Percentiles rank a stretch among this genome's conserved stretches.
These are phyloP conservation scores for Euplagia quadripunctaria DNA, from an alignment of 2,888 invertebrate species.

Conservation along the genomic window DNA sequence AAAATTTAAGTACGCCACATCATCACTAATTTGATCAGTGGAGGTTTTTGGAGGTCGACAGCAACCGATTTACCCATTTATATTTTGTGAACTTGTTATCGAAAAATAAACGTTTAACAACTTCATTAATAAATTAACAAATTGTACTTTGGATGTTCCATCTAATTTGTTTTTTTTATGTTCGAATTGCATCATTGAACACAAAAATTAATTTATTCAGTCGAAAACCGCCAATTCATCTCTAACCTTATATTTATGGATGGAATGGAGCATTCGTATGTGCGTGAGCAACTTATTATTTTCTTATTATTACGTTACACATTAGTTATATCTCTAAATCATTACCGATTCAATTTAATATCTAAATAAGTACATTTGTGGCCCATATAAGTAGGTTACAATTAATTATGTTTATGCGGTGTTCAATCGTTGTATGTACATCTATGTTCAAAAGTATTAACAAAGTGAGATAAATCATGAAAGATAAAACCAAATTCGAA, in stretches of 20 bases:
- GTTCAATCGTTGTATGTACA: background rate
- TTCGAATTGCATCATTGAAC: constrained; percentile 2
- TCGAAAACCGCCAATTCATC: constrained; percentile 19
- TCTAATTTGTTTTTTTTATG: background rate
- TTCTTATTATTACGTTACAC: constrained; percentile 27
- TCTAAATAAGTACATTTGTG: constrained; percentile 16
- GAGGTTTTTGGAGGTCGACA: background rate
- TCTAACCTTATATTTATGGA: constrained; percentile 3
- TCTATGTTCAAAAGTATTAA: background rate
- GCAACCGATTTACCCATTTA: background rate
- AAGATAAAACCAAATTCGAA: background rate
- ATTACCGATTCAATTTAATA: constrained; percentile 11
- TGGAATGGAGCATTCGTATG: constrained; percentile 6
- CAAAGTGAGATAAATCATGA: background rate
- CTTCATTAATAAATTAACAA: background rate
- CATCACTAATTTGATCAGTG: background rate
- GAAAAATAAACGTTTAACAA: background rate
- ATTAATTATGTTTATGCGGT: constrained; percentile 7
- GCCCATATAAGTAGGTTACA: constrained; percentile 13
- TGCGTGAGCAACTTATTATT: constrained; percentile 31
- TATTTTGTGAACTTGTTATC: background rate
- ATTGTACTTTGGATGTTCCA: background rate
- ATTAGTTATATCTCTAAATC: constrained; percentile 25
- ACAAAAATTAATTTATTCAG: background rate
- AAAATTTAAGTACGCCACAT: background rate